Conservation (phyloP, 2,888 invertebrate species). For the Dinocampus coccinellae region DNA sequence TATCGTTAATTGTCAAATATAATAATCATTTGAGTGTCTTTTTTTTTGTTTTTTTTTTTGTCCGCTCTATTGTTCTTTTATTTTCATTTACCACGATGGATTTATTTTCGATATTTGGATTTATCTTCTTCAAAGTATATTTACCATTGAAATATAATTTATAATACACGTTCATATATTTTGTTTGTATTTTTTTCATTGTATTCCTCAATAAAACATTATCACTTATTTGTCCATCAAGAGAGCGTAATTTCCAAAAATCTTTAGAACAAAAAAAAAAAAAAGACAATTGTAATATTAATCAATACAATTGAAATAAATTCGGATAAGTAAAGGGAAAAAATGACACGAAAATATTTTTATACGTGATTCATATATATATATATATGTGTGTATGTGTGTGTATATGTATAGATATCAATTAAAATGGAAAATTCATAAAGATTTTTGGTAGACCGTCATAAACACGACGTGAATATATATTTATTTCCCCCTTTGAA, state of each 20-base stretch:
- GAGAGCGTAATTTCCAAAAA: conserved; percentile 54
- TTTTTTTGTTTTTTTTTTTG: conserved; percentile 32
- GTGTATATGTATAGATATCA: no score
- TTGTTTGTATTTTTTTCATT: conserved; percentile 40
- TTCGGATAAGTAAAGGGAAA: background rate
- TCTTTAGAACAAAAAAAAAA: conserved; percentile 50
- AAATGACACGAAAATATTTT: background rate
- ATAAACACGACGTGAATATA: conserved; percentile 20
- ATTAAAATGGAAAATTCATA: conserved; percentile 45
- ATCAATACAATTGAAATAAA: background rate
- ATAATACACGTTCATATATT: conserved; percentile 28
- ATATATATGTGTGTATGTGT: no score
- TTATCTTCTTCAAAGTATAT: no score
- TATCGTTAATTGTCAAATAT: conserved; percentile 33
- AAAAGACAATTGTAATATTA: background rate
- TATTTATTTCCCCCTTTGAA: conserved; percentile 26
- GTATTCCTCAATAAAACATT: conserved; percentile 38
- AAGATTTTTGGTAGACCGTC: conserved; percentile 54
- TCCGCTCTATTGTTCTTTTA: conserved; percentile 24
- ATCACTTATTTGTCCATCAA: conserved; percentile 14
- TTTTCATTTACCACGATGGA: conserved; percentile 14
- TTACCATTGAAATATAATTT: no score
- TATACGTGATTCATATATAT: conserved; percentile 13
- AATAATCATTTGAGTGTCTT: conserved; percentile 42
- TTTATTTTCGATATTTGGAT: conserved; percentile 34